Base-by-base conservation (phyloP, 2,113 vertebrate species). In the Vulpes lagopus region DNA sequence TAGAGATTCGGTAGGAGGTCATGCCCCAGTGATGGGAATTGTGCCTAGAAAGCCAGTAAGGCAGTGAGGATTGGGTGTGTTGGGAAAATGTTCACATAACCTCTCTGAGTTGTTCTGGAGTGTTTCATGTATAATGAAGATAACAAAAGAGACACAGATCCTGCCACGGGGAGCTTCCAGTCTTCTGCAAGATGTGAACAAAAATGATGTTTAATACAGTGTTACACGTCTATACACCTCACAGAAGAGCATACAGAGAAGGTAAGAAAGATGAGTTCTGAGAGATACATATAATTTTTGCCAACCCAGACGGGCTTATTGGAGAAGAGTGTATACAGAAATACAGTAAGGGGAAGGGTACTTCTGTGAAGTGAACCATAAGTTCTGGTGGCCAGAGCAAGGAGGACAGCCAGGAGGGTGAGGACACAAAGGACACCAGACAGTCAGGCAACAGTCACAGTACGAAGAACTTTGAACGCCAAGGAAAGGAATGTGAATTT, bases 141-240 rank as follows among this genome's bases (percentile, higher is more conserved):
- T 17, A 17, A 6, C 0, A 32, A 55, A 27, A 27, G 20, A 23
- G 38, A 64, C 32, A 20, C 8, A 51, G 10, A 67, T 2, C 16
- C 76, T 20, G 25, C 22, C 19, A 0, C 11, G 14, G 1, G 32
- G 8, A 53, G 2, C 23, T 23, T 55, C 15, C 0, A 3, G 64
- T 49, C 53, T 53, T 38, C 17, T 11, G 2, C 1, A 11, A 53
- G 0, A 35, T n/a, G 4, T 3, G 38, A 57, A 17, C 35, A 73
- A 12, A 59, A 25, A 1, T 0, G 14, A 3, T 1, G 4, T 25
- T 30, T 35, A 8, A 23, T 0, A 15, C 16, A 9, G 19, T 74
- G 4, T 4, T 16, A 27, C 35, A n/a, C 11, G 4, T 15, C 0
- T 1, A 11, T 1, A 10, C 25, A 14, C 9, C 2, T 3, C 8